Percentiles rank a stretch among this genome's conserved stretches.
Conservation (phyloP, 2,797 vertebrate genomes). For the Vipera latastei region DNA sequence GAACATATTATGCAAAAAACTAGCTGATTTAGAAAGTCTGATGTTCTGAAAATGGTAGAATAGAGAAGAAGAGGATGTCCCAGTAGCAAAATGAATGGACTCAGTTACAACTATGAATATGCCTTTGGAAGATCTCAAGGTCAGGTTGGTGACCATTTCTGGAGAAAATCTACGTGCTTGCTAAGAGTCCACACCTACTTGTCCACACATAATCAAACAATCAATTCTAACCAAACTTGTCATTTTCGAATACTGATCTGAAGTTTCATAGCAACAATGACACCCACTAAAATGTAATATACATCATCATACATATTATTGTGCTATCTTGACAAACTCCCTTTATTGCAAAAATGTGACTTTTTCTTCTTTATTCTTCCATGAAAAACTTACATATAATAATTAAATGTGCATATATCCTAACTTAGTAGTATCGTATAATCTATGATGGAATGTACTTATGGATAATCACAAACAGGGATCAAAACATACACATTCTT, state of each 20-base stretch:
- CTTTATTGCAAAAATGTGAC: neutral
- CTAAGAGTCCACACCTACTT: neutral
- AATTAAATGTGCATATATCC: neutral
- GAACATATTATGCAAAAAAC: neutral
- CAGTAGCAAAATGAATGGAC: neutral
- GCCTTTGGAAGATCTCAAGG: neutral
- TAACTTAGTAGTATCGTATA: neutral
- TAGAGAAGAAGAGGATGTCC: neutral
- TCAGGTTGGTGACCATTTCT: neutral
- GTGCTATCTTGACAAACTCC: neutral
- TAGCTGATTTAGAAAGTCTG: neutral
- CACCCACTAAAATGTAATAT: neutral
- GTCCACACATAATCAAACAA: neutral
- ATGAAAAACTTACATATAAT: neutral
- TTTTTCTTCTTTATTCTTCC: neutral
- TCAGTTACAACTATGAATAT: neutral
- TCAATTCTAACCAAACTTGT: neutral
- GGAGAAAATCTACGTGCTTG: neutral
- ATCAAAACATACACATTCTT: neutral
- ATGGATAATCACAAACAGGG: neutral
- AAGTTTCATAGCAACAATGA: neutral
- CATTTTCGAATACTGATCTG: neutral
- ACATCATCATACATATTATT: neutral
- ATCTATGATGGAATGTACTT: neutral
- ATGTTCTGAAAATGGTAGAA: neutral